A percentile compares a stretch with the other conserved stretches of the same genome.
phyloP scores from a whole-genome alignment of 2,888 invertebrate genomes.

The Mystacides longicornis region DNA sequence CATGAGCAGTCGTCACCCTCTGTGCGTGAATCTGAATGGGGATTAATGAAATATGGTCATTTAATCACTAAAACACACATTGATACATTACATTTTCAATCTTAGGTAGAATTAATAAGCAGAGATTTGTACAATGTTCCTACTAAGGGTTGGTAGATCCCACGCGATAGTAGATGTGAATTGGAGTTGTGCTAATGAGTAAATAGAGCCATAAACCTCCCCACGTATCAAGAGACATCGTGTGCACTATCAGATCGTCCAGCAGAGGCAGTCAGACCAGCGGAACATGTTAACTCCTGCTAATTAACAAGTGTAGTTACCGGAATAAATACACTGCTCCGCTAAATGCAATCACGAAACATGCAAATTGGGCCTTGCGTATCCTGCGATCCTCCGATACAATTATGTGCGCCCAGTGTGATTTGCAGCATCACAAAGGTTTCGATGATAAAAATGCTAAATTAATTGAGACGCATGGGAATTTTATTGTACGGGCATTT shows the following conservation, averaged over 20 bases:
- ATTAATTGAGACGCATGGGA: not conserved
- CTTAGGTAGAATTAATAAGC: too few relatives aligned
- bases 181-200: slow-evolving; percentile 1
- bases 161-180: not conserved
- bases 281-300: not conserved
- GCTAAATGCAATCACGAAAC: not conserved
- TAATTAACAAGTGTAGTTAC: not conserved
- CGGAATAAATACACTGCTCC: not conserved
- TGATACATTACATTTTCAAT: too few relatives aligned
- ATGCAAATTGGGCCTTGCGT: slow-evolving; percentile 1
- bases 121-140: too few relatives aligned
- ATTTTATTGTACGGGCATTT: not conserved
- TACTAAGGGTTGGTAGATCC: not conserved
- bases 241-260: not conserved
- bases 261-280: not conserved
- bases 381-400: not conserved
- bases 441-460: not conserved
- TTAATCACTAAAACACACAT: too few relatives aligned
- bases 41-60: too few relatives aligned
- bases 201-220: slow-evolving; percentile 6
- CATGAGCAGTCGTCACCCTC: too few relatives aligned
- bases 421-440: too few relatives aligned
- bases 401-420: too few relatives aligned
- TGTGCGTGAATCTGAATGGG: too few relatives aligned
- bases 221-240: not conserved